phyloP scores from a whole-genome alignment of 53 echinoderm and acorn worm species.

The Astropecten irregularis region DNA sequence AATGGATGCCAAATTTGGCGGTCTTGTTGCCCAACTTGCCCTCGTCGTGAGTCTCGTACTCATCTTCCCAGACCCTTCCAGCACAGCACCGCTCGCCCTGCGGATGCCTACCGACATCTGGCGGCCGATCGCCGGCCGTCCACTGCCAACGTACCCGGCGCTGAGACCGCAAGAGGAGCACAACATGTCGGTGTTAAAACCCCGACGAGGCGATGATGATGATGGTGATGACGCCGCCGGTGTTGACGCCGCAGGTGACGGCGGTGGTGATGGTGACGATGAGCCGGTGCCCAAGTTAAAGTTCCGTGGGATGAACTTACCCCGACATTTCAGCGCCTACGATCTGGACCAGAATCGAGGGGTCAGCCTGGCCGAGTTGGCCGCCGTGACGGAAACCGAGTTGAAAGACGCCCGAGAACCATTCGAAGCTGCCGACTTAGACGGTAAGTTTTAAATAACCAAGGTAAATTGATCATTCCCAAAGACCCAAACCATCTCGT shows the following conservation, averaged over 20 bases:
- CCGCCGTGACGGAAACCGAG: conserved; percentile 46
- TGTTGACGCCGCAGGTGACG: background rate
- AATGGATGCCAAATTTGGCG: conserved; percentile 17
- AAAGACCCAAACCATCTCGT: no score
- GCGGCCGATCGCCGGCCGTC: background rate
- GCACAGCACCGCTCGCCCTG: conserved; percentile 39
- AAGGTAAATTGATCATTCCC: no score
- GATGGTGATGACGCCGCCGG: background rate
- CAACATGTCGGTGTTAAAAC: background rate
- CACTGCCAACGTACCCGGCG: background rate
- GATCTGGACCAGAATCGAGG: conserved; percentile 45
- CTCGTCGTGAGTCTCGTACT: conserved; percentile 10
- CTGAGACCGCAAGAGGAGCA: background rate
- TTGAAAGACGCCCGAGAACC: conserved; percentile 35
- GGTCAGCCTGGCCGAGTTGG: conserved; percentile 41
- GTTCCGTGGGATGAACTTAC: conserved; percentile 36
- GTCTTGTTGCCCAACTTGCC: conserved; percentile 2
- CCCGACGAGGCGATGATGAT: background rate
- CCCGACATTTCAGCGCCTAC: conserved; percentile 34
- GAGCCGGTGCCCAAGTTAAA: background rate
- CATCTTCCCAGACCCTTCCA: background rate
- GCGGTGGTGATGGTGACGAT: background rate
- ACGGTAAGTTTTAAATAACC: conserved; percentile 23
- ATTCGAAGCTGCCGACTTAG: conserved; percentile 46
- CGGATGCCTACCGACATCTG: conserved; percentile 14